Evolutionary conservation across 2,113 vertebrate genomes (phyloP).

Genomic region (Ia io): DNA sequence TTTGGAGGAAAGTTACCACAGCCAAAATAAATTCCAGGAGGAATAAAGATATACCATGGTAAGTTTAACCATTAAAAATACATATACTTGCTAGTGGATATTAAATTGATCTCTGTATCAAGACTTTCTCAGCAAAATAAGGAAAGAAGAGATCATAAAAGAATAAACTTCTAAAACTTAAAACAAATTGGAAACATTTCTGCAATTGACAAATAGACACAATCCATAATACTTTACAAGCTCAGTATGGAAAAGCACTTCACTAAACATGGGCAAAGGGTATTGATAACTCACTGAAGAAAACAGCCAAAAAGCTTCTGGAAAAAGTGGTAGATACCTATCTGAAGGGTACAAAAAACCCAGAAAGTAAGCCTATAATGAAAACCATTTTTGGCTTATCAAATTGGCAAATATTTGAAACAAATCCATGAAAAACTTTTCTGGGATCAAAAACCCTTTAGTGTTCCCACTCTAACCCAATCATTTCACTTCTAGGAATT

Average conservation of each 20-base stretch:
- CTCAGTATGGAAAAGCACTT: not conserved
- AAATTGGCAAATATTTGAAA: conserved; percentile 14
- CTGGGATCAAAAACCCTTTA: not conserved
- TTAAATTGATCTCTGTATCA: not conserved
- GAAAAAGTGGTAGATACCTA: not conserved
- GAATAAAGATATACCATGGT: not conserved
- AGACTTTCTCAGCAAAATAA: not conserved
- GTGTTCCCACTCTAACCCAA: not conserved
- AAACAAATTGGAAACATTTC: not conserved
- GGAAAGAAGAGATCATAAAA: conserved; percentile 10
- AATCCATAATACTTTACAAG: conserved; percentile 11
- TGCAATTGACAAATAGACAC: not conserved
- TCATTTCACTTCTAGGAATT: conserved; percentile 13
- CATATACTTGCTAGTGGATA: not conserved
- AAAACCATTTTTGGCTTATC: not conserved
- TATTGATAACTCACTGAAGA: not conserved
- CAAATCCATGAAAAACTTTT: not conserved
- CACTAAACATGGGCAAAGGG: not conserved
- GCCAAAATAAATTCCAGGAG: not conserved
- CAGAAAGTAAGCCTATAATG: not conserved
- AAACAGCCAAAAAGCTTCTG: conserved; percentile 26
- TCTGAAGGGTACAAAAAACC: not conserved
- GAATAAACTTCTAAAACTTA: not conserved
- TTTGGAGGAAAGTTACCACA: not conserved
- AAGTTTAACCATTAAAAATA: not conserved